Conservation (phyloP, 2,888 invertebrate species). For the Galeopsomyia nigrocyanea region DNA sequence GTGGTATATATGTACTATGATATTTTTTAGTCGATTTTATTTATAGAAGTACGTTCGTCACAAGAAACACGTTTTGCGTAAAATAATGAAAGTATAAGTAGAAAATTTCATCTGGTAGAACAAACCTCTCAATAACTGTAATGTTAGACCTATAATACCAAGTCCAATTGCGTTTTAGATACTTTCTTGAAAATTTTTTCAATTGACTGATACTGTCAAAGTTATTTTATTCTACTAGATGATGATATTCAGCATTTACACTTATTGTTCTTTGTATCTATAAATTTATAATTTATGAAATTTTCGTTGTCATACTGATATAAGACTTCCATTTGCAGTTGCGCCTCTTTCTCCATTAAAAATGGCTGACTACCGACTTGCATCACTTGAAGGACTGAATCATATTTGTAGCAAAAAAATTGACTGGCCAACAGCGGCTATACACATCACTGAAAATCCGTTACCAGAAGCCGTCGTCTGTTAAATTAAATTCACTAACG, state of each 20-base stretch:
- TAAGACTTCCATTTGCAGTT: constrained; percentile 71
- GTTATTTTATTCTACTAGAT: too few species aligned
- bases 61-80: constrained; percentile 12
- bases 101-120: constrained; percentile 15
- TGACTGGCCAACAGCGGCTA: constrained; percentile 75
- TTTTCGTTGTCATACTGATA: constrained; percentile 43
- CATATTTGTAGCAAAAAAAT: constrained; percentile 68
- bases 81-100: constrained; percentile 22
- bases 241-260: too few species aligned
- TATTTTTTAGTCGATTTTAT: constrained; percentile 23
- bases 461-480: constrained; percentile 82
- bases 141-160: too few species aligned
- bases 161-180: too few species aligned
- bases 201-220: too few species aligned
- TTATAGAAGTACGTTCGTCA: neutral
- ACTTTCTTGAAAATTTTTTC: too few species aligned
- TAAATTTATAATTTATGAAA: too few species aligned
- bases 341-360: constrained; percentile 80
- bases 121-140: neutral
- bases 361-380: constrained; percentile 77
- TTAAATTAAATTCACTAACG: constrained; percentile 66
- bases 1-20: constrained; percentile 24
- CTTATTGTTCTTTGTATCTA: too few species aligned
- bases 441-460: constrained; percentile 85
- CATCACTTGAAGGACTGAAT: constrained; percentile 73